Percentiles rank a stretch among this genome's conserved stretches.
Evolutionary conservation across 2,113 vertebrate species (phyloP).

Genomic region (Sylvia atricapilla): DNA sequence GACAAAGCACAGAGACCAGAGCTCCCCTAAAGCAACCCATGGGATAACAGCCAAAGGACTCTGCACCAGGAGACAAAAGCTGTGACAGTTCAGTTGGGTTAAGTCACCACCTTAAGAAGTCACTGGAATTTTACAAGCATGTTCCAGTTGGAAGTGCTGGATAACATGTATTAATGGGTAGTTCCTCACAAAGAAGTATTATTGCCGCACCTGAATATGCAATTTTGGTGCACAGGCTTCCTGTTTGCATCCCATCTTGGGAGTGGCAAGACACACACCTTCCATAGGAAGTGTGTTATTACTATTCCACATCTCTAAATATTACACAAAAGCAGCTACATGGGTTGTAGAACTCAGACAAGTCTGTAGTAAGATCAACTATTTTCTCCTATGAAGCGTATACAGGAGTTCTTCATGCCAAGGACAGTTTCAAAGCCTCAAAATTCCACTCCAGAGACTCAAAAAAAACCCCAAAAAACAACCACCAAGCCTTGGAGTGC

Average conservation of each 20-base stretch:
- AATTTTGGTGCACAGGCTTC: neutral
- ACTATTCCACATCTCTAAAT: neutral
- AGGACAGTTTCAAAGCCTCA: neutral
- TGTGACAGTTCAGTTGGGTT: neutral
- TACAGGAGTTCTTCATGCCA: neutral
- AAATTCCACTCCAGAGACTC: neutral
- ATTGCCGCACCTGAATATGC: neutral
- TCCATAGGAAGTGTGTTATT: neutral
- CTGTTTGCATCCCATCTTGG: neutral
- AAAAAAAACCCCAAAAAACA: neutral
- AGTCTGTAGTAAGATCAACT: neutral
- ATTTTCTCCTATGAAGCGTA: neutral
- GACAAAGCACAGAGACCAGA: neutral
- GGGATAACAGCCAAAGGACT: neutral
- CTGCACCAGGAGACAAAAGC: neutral
- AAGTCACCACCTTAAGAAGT: neutral
- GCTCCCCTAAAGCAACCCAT: neutral
- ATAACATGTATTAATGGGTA: accelerated
- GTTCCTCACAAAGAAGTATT: neutral
- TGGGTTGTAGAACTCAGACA: neutral
- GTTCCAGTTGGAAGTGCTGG: neutral
- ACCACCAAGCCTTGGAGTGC: neutral
- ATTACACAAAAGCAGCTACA: neutral
- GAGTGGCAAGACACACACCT: neutral
- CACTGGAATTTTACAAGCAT: neutral